Base-by-base conservation (phyloP, 2,113 vertebrate species). In the Elaphurus davidianus region DNA sequence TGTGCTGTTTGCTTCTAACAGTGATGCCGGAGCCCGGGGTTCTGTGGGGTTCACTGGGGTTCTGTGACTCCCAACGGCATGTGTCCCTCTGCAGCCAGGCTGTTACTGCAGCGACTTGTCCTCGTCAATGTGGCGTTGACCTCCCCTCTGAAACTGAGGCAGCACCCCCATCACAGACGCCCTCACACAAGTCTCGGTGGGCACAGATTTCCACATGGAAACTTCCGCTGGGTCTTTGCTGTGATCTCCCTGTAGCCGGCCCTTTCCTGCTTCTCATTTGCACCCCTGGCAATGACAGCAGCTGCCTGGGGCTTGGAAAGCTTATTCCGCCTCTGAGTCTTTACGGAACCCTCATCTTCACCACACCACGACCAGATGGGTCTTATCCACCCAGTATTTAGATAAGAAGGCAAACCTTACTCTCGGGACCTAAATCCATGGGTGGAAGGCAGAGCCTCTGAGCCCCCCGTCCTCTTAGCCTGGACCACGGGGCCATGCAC, bases 1-100 rank as follows among this genome's bases (percentile, higher is more conserved):
- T 16, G 21, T 25, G 11, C 14, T 4, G 15, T 7, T 60, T 17
- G 7, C 14, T 30, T 7, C 57, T 52, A 79, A 13, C 33, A 33
- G 13, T 16, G 27, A 27, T 7, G 5, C 40, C 30, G 74, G 54
- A 28, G 4, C 30, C 81, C 1, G 17, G 62, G 74, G 43, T 47
- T 3, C 15, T 6, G 10, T 23, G 67, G 1, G 36, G n/a, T 0
- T 11, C 64, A 19, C n/a, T 11, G n/a, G 74, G 62, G 50, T 40
- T 5, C 15, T 0, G 1, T 30, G 60, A 45, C n/a, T 13, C 33
- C 30, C 10, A 11, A 2, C 0, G 23, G 2, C 2, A 19, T 0
- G 59, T 27, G 47, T 30, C 11, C 1, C 12, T 17, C 6, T 25
- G 33, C 45, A 15, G n/a, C 17, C 3, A 11, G 40, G 14, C 28